Base-by-base conservation (phyloP, 2,113 vertebrate genomes). In the Megaceryle maxima region DNA sequence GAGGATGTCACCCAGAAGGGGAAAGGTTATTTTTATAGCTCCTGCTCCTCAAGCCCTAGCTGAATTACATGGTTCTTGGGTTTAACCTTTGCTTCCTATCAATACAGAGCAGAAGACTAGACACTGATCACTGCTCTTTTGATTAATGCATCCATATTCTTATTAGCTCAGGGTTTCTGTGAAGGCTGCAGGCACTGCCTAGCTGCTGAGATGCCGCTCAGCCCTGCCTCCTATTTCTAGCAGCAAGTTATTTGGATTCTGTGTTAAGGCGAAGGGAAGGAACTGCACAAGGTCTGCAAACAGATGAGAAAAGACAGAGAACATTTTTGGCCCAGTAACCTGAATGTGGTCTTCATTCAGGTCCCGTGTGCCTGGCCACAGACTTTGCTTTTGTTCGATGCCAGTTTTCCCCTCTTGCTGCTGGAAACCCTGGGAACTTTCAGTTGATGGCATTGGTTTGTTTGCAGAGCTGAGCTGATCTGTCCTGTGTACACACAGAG, bases 291-390 rank as follows among this genome's bases (percentile, higher is more conserved):
- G 17, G 11, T 75, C 62, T 68, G 44, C 46, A 87, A 81, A 74
- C 7, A 17, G 55, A 31, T 17, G 13, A 67, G 64, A 46, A 62
- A 74, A 79, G 28, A 43, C n/a, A 77, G 46, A 77, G 46, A 74
- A 69, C 6, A 3, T 67, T 87, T 89, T 87, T 77, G 59, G 17
- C 80, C 55, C 37, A 21, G 50, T 69, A 39, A 64, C 35, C 33
- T 0, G 0, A n/a, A 59, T 25, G 28, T 37, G 53, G 43, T 75
- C 11, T 69, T 60, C 26, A 11, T 76, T 73, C 53, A 72, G 21
- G 26, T 66, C 53, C n/a, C 0, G 0, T n/a, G 64, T 76, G 74
- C 46, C 66, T 35, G 31, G 25, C 0, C 0, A 46, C 18, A 57
- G 55, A 39, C 51, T 87, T 73, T 48, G 75, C 26, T 53, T 66